Conservation (phyloP, 2,113 vertebrate species). For the Pimephales promelas region DNA sequence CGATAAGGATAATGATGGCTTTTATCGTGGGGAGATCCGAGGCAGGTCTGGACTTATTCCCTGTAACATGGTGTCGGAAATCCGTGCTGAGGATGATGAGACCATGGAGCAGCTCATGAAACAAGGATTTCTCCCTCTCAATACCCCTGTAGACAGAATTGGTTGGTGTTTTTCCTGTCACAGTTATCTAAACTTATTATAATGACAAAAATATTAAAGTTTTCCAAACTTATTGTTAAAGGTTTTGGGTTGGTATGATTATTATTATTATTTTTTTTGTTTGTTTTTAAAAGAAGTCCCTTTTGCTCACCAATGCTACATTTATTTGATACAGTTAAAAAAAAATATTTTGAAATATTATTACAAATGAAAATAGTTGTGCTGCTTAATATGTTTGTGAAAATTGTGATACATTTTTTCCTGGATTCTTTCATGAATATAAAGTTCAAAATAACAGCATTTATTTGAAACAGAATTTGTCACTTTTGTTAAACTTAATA, state of each 20-base stretch:
- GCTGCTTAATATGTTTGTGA: too few relatives aligned
- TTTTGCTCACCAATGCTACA: too few relatives aligned
- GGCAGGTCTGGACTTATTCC: constrained; percentile 89
- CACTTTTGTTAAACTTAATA: too few relatives aligned
- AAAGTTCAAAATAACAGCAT: too few relatives aligned
- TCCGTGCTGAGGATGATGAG: constrained; percentile 91
- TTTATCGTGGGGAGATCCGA: constrained; percentile 90
- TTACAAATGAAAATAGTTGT: too few relatives aligned
- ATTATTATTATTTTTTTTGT: too few relatives aligned
- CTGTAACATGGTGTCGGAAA: constrained; percentile 98
- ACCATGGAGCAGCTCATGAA: constrained; percentile 92
- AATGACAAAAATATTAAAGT: not conserved
- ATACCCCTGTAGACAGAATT: constrained; percentile 89
- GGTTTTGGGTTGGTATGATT: not conserved
- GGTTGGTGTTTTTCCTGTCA: constrained; percentile 69
- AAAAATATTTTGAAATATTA: too few relatives aligned
- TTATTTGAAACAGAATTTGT: too few relatives aligned
- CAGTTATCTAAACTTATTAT: not conserved
- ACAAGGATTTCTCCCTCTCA: constrained; percentile 93
- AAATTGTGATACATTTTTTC: too few relatives aligned
- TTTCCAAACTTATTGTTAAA: not conserved
- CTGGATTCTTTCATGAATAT: too few relatives aligned
- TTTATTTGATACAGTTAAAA: too few relatives aligned
- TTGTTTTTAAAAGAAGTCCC: too few relatives aligned
- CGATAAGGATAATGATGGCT: constrained; percentile 93